Evolutionary conservation across 2,113 vertebrate species (phyloP).

Genomic region (Mesocricetus auratus): DNA sequence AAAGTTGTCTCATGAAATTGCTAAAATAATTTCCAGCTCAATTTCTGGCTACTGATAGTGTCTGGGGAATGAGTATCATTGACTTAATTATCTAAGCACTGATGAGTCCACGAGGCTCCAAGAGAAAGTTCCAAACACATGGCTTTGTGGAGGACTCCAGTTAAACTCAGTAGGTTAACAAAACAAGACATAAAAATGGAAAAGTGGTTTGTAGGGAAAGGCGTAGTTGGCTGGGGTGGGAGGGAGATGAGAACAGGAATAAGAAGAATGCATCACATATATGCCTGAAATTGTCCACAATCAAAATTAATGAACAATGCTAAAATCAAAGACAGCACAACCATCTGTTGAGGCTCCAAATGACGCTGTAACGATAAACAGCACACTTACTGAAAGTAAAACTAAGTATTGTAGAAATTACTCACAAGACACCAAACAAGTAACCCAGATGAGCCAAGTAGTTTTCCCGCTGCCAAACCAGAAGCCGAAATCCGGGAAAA

Average conservation of each 20-base stretch:
- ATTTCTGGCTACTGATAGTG: neutral
- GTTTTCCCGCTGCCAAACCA: no score
- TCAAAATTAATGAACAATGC: neutral
- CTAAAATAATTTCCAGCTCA: neutral
- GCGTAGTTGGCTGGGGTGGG: no score
- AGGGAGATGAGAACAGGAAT: no score
- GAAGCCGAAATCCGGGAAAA: no score
- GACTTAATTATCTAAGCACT: neutral
- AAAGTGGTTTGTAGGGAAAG: neutral
- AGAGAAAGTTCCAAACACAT: neutral
- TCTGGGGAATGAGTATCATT: no score
- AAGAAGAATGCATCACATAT: neutral
- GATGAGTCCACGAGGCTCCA: neutral
- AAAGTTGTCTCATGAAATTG: neutral
- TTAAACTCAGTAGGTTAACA: neutral
- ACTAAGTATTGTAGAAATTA: no score
- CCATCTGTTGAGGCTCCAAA: no score
- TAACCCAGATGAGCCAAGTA: no score
- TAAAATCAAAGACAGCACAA: neutral
- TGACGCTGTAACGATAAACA: no score
- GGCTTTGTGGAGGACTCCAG: neutral
- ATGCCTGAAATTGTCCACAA: no score
- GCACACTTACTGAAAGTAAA: no score
- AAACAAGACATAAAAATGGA: neutral
- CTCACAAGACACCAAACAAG: no score